Conservation (phyloP, 2,113 vertebrate species). For the Calonectris borealis region DNA sequence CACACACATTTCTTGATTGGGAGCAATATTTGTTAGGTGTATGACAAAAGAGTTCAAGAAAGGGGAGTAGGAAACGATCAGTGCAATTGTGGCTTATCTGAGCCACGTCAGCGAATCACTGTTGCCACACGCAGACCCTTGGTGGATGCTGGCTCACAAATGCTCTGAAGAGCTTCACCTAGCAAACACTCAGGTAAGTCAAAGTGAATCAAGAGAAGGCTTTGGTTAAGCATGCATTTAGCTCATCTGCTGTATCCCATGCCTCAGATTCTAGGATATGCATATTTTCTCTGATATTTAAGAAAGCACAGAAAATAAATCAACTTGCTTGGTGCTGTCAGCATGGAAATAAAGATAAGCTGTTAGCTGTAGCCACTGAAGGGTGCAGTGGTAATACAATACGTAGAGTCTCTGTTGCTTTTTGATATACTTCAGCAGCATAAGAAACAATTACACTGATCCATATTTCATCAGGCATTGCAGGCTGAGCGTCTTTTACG, state of each 20-base stretch:
- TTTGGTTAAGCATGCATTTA: neutral
- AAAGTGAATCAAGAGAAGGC: neutral
- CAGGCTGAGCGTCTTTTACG: neutral
- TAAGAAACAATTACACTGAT: constrained; percentile 11
- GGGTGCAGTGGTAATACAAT: neutral
- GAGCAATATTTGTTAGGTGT: neutral
- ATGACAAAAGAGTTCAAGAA: neutral
- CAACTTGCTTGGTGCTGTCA: constrained; percentile 13
- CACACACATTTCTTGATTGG: neutral
- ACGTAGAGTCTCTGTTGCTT: neutral
- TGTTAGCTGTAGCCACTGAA: constrained; percentile 8
- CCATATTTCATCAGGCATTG: constrained; percentile 11
- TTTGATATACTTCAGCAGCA: neutral
- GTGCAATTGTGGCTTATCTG: neutral
- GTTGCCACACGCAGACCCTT: constrained; percentile 12
- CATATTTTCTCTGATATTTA: neutral
- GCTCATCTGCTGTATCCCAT: neutral
- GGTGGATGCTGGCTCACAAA: neutral
- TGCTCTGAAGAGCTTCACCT: neutral
- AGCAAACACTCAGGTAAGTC: neutral
- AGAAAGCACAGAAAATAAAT: constrained; percentile 27
- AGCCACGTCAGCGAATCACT: neutral
- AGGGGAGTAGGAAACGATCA: neutral
- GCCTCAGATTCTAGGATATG: neutral
- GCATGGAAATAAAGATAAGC: constrained; percentile 36